phyloP scores from a whole-genome alignment of 2,888 invertebrate species.

The Heteromyza rotundicornis region DNA sequence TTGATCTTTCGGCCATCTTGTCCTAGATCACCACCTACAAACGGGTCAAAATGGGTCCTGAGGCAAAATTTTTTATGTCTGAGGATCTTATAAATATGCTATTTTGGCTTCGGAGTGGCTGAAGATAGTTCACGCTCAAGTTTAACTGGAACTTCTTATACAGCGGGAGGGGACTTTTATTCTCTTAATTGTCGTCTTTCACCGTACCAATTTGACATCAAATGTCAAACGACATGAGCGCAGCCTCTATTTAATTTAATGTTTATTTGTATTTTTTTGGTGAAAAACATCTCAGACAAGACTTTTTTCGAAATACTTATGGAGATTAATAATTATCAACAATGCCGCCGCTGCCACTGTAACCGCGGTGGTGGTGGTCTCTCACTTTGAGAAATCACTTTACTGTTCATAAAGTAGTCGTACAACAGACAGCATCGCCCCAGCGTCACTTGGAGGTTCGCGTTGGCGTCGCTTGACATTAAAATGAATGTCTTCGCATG shows the following conservation, averaged over 20 bases:
- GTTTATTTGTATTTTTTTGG: background rate
- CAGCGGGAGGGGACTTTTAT: constrained; percentile 34
- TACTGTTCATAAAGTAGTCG: constrained; percentile 2
- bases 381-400: constrained; percentile 19
- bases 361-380: too few species aligned
- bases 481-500: constrained; percentile 42
- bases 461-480: constrained; percentile 35
- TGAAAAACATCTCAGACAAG: constrained; percentile 8
- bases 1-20: too few species aligned
- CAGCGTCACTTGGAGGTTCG: background rate
- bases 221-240: constrained; percentile 33
- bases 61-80: too few species aligned
- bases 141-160: constrained; percentile 20
- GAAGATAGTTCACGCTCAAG: too few species aligned
- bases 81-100: too few species aligned
- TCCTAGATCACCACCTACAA: too few species aligned
- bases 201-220: constrained; percentile 32
- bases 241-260: constrained; percentile 19
- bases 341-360: too few species aligned
- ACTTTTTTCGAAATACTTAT: constrained; percentile 13
- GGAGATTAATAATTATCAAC: constrained; percentile 21
- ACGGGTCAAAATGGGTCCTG: too few species aligned
- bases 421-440: background rate
- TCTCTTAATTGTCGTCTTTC: constrained; percentile 32
- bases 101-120: too few species aligned